Conservation (phyloP, 2,888 invertebrate species). For the Crematogaster levior region DNA sequence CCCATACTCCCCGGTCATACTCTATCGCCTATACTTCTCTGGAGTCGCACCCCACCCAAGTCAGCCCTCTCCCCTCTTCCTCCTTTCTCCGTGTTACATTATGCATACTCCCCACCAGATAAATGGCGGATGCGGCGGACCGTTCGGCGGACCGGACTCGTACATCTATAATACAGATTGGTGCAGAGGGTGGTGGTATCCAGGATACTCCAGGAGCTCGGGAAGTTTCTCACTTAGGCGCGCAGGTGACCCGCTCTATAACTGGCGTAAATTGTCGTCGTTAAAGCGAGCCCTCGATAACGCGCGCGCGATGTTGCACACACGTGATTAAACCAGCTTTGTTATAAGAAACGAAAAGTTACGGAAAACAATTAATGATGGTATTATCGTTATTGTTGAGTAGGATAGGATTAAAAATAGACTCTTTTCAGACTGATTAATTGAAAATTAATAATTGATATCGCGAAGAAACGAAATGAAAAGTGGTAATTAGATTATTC, state of each 20-base stretch:
- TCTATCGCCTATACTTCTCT: slow-evolving; percentile 62
- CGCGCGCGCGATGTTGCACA: background rate
- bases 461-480: background rate
- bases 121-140: slow-evolving; percentile 61
- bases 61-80: background rate
- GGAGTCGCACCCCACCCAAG: slow-evolving; percentile 27
- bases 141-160: slow-evolving; percentile 62
- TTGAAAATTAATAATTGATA: background rate
- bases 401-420: background rate
- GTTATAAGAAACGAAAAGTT: background rate
- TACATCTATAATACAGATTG: slow-evolving; percentile 62
- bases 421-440: background rate
- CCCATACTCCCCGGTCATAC: slow-evolving; percentile 62
- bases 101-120: slow-evolving; percentile 62
- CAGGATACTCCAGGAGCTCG: slow-evolving; percentile 47
- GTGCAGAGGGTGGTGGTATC: slow-evolving; percentile 18
- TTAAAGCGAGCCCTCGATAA: slow-evolving; percentile 59
- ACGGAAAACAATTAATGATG: slow-evolving; percentile 3
- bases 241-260: slow-evolving; percentile 73
- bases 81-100: slow-evolving; percentile 58
- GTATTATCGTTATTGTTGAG: background rate
- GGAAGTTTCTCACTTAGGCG: slow-evolving; percentile 65
- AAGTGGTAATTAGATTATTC: background rate
- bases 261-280: slow-evolving; percentile 70
- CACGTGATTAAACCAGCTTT: slow-evolving; percentile 19